Percentiles rank a stretch among this genome's conserved stretches.
Conservation (phyloP, 2,797 vertebrate genomes). For the Hypotaenidia philippensis region DNA sequence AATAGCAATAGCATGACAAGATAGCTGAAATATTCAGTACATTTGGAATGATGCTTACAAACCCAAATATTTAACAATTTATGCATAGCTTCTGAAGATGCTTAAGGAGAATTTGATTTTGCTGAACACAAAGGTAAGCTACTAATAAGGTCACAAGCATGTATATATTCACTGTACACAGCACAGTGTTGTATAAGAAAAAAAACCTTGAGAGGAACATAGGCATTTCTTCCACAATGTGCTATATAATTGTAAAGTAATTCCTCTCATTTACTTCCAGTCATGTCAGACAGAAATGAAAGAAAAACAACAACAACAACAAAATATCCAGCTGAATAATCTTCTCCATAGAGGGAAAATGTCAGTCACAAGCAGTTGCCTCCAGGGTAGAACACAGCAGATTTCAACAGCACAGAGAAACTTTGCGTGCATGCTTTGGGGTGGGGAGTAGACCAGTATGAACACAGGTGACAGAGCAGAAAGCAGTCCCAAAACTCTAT, state of each 20-base stretch:
- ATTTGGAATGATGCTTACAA: constrained; percentile 24
- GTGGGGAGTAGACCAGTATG: neutral
- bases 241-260: neutral
- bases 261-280: neutral
- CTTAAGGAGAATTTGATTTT: constrained; percentile 7
- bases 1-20: neutral
- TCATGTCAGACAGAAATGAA: neutral
- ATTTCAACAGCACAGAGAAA: neutral
- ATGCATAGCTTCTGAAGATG: neutral
- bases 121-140: neutral
- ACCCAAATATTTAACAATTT: constrained; percentile 35
- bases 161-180: neutral
- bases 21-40: constrained; percentile 32
- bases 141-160: neutral
- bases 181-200: neutral
- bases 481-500: neutral
- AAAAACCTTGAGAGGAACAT: neutral
- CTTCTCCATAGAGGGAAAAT: neutral
- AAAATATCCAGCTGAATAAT: neutral
- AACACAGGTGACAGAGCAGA: fast-evolving
- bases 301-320: neutral
- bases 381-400: neutral
- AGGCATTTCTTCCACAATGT: neutral
- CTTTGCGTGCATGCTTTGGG: fast-evolving
- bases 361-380: neutral